phyloP scores from a whole-genome alignment of 1,140 invertebrate genomes.

The Lasaia peninsularis region DNA sequence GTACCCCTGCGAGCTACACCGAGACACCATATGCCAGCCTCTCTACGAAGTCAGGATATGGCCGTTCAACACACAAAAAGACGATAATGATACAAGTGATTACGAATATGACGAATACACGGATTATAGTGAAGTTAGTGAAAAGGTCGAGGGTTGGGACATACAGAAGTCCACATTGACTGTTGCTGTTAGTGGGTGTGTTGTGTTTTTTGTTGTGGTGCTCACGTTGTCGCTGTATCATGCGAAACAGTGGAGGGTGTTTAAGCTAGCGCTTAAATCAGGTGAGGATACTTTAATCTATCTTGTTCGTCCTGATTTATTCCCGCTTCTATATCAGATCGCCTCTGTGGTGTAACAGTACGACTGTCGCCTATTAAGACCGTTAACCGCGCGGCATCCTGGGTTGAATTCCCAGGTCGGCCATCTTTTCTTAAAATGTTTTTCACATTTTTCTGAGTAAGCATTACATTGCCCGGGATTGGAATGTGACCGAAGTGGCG shows the following conservation, averaged over 20 bases:
- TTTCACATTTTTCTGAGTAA: no score
- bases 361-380: no score
- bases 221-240: constrained; percentile 78
- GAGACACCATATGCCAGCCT: constrained; percentile 81
- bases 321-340: no score
- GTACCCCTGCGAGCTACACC: constrained; percentile 80
- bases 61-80: constrained; percentile 69
- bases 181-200: constrained; percentile 78
- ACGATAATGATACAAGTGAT: constrained; percentile 55
- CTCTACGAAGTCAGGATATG: constrained; percentile 78
- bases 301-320: no score
- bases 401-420: no score
- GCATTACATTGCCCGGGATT: no score
- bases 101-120: constrained; percentile 59
- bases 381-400: no score
- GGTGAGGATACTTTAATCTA: constrained; percentile 50
- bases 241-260: constrained; percentile 78
- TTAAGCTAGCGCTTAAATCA: constrained; percentile 79
- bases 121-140: constrained; percentile 65
- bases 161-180: constrained; percentile 77
- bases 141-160: constrained; percentile 67
- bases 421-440: no score
- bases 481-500: no score
- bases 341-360: no score
- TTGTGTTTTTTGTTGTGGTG: constrained; percentile 80